These are phyloP conservation scores for Clarias magur DNA, from an alignment of 2,113 vertebrate genomes.

Conservation along the genomic window DNA sequence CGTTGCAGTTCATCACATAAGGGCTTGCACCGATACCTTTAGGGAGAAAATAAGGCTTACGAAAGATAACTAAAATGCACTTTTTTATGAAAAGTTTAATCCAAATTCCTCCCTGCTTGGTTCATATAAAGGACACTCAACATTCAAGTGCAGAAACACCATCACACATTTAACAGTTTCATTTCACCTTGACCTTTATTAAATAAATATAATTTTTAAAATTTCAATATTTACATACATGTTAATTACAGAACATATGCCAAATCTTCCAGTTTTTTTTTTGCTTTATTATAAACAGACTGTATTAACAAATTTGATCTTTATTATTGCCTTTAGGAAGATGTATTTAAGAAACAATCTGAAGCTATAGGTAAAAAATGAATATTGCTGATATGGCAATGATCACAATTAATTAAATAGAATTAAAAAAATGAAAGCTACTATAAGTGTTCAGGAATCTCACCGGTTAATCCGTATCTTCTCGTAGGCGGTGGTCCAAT, in stretches of 20 bases:
- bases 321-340: not conserved
- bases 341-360: not conserved
- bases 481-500: constrained; percentile 62
- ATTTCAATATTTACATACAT: no score
- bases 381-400: not conserved
- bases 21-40: constrained; percentile 71
- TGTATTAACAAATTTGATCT: not conserved
- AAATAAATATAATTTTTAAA: not conserved
- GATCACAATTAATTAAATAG: not conserved
- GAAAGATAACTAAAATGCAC: not conserved
- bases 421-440: not conserved
- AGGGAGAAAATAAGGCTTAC: constrained; percentile 12
- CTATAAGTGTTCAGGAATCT: not conserved
- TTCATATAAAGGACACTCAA: not conserved
- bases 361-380: not conserved
- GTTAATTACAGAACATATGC: no score
- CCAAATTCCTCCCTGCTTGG: not conserved
- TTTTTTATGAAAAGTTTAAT: not conserved
- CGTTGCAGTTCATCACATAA: constrained; percentile 77
- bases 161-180: not conserved
- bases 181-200: not conserved
- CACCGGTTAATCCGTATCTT: constrained; percentile 75
- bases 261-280: no score
- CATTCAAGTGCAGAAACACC: not conserved
- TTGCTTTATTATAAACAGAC: not conserved